These are phyloP conservation scores for Iguana delicatissima DNA, from an alignment of 2,797 vertebrate species.

Conservation along the genomic window DNA sequence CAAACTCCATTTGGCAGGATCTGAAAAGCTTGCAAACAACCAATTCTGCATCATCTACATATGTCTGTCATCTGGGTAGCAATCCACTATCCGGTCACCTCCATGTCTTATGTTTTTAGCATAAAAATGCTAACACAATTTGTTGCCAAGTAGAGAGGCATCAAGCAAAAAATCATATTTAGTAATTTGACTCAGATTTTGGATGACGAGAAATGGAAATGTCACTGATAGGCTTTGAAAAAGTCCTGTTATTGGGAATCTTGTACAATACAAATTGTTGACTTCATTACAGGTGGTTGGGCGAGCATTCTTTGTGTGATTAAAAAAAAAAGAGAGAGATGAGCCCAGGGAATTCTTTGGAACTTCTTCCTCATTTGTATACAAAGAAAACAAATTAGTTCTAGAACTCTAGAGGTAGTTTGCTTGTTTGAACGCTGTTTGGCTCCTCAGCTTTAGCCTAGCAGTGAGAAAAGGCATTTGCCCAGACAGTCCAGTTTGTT, in stretches of 20 bases:
- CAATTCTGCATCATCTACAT: background rate
- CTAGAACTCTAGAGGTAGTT: background rate
- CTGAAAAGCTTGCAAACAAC: background rate
- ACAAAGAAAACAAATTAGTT: background rate
- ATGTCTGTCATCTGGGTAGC: background rate
- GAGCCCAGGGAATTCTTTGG: background rate
- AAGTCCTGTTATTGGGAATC: background rate
- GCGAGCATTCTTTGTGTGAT: background rate
- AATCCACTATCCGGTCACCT: background rate
- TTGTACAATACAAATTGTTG: background rate
- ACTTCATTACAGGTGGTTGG: background rate
- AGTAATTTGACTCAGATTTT: background rate
- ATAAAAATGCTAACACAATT: background rate
- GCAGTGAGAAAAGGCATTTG: background rate
- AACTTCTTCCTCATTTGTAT: background rate
- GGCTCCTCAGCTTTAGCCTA: background rate
- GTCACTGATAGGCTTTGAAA: background rate
- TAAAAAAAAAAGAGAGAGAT: background rate
- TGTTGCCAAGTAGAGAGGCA: background rate
- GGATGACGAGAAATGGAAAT: background rate
- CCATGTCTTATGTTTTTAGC: background rate
- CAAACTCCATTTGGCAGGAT: background rate
- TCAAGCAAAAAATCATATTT: constrained; percentile 1
- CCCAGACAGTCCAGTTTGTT: background rate
- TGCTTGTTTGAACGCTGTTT: background rate